Base-by-base conservation (phyloP, 2,113 vertebrate species). In the Aix galericulata region DNA sequence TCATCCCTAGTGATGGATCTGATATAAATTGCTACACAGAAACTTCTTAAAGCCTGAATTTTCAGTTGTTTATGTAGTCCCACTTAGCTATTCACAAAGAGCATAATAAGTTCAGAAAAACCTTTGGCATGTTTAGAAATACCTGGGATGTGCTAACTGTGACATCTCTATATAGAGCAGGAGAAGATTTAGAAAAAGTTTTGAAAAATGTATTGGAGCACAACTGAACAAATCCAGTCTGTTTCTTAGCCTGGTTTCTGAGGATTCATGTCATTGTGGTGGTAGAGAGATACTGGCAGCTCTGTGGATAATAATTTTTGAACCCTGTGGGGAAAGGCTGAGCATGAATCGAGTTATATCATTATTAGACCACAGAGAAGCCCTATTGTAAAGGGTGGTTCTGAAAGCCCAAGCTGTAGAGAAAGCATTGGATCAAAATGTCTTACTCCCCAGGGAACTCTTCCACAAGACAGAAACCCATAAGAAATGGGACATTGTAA, bases 1-100 rank as follows among this genome's bases (percentile, higher is more conserved):
- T 76, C 73, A 73, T 94, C 40, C 25, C 46, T 88, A 83, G 60
- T 94, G 92, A 94, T 82, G 64, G 60, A 88, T 95, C 56, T 92
- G 71, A 89, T 89, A 85, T 83, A 86, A 93, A 91, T 94, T 90
- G 58, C 44, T 90, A 76, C 58, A 40, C 9, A 63, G 78, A 90
- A 81, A 60, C 25, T 62, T 91, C 50, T 48, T 73, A 76, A 78
- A 94, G 48, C 69, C 74, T 74, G 73, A 62, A 42, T 82, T 96
- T 87, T 76, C 74, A 42, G 5, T 76, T 96, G 86, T 93, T 95
- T 95, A 76, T 87, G 10, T 66, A 82, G 77, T 62, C 36, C 32
- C 23, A 52, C 48, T 89, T 93, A 85, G 66, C 62, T 94, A 72
- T 78, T 91, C 53, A 69, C 48, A 80, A 82, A 89, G 38, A 76